Conservation (phyloP, 2,888 invertebrate species). For the Acronicta leporina region DNA sequence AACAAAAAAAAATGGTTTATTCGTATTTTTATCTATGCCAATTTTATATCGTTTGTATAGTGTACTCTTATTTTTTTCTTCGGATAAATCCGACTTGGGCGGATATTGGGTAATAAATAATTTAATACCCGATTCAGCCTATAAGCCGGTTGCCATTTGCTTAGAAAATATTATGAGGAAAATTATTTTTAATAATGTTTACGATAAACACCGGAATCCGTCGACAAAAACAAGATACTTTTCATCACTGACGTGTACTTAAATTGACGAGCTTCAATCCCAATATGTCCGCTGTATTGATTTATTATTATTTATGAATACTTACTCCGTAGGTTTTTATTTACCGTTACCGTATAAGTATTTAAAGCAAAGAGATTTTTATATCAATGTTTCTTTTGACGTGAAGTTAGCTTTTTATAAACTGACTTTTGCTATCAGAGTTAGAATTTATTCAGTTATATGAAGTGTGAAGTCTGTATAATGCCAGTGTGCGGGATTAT, state of each 20-base stretch:
- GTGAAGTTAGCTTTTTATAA: not conserved
- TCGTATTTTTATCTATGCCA: too few relatives aligned
- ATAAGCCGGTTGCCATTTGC: not conserved
- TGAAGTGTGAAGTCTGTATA: too few relatives aligned
- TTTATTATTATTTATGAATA: slow-evolving; percentile 31
- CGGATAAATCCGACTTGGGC: too few relatives aligned
- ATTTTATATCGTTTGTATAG: too few relatives aligned
- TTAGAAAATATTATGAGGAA: not conserved
- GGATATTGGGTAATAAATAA: too few relatives aligned
- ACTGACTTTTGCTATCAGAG: not conserved
- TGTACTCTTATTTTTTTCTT: too few relatives aligned
- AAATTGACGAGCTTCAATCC: slow-evolving; percentile 27
- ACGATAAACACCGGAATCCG: slow-evolving; percentile 23
- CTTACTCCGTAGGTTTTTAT: slow-evolving; percentile 14
- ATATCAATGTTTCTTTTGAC: not conserved
- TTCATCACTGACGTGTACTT: slow-evolving; percentile 25
- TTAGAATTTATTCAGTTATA: not conserved
- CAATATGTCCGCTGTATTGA: slow-evolving; percentile 17
- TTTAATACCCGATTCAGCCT: too few relatives aligned
- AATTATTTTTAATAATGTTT: not conserved
- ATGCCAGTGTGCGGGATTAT: too few relatives aligned
- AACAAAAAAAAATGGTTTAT: too few relatives aligned
- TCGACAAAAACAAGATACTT: slow-evolving; percentile 16
- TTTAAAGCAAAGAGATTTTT: slow-evolving; percentile 5
- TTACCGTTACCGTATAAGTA: slow-evolving; percentile 20